phyloP scores from a whole-genome alignment of 1,140 invertebrate genomes.

The Drosophila mojavensis region DNA sequence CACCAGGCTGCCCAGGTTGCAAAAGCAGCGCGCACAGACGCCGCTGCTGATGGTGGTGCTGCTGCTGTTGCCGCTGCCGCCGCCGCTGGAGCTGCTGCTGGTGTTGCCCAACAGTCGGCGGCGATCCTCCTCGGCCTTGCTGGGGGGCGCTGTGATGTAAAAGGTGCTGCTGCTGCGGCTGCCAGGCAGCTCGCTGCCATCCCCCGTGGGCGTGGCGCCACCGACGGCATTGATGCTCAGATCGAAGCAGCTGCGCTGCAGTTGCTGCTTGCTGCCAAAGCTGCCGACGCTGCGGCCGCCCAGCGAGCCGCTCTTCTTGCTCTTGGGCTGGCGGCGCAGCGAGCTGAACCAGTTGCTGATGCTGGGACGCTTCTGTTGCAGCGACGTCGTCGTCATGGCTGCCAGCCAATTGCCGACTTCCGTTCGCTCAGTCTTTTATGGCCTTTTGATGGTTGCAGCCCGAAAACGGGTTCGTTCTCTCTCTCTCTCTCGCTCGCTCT shows the following conservation, averaged over 20 bases:
- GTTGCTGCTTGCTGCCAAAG: slow-evolving; percentile 74
- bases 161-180: slow-evolving; percentile 67
- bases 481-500: too few species aligned
- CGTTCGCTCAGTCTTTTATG: slow-evolving; percentile 33
- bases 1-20: slow-evolving; percentile 40
- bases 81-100: slow-evolving; percentile 15
- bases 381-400: slow-evolving; percentile 28
- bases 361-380: slow-evolving; percentile 85
- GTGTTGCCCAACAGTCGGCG: slow-evolving; percentile 34
- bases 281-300: slow-evolving; percentile 45
- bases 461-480: background rate
- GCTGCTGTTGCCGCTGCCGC: slow-evolving; percentile 36
- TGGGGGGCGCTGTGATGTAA: slow-evolving; percentile 38
- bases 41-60: slow-evolving; percentile 35
- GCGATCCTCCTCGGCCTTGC: slow-evolving; percentile 55
- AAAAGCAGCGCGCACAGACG: slow-evolving; percentile 70
- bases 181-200: slow-evolving; percentile 15
- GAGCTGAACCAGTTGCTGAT: slow-evolving; percentile 91
- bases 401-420: slow-evolving; percentile 53
- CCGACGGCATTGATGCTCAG: slow-evolving; percentile 42
- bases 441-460: slow-evolving; percentile 6
- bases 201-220: background rate
- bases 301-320: slow-evolving; percentile 72
- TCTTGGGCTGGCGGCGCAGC: slow-evolving; percentile 87
- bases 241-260: slow-evolving; percentile 82